Base-by-base conservation (phyloP, 2,888 invertebrate species). In the Cephus nigrinus region DNA sequence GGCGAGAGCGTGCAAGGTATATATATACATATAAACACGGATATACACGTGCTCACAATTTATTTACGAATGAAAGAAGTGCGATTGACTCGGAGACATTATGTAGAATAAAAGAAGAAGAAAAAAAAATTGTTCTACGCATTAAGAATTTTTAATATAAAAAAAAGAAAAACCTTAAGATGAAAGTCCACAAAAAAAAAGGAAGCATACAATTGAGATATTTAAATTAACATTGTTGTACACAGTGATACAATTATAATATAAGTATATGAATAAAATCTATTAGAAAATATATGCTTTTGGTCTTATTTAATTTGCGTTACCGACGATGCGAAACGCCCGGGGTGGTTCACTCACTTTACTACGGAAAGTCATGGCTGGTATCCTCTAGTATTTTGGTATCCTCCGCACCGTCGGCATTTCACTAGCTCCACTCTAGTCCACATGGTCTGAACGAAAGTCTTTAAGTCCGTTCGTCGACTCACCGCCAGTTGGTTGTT, bases 261-360 rank as follows among this genome's bases (percentile, higher is more conserved):
- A 91, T 91, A 91, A 91, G 91, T 90, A 91, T 90, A 90, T 91
- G 90, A 91, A 91, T 91, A 91, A 91, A 91, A 91, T 90, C 90
- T 91, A 91, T 91, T 91, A 90, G 91, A 91, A 91, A 91, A 91
- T 89, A 88, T 82, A 85, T 82, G 85, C 80, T 82, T 82, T 84
- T 83, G 82, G 85, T 86, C 86, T 88, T 86, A 86, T 89, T 88
- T 86, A 78, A 80, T 82, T 81, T 81, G 75, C 75, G 77, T 78
- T 81, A 32, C 30, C 33, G 71, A 71, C 12, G 12, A 33, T 9
- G 71, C 31, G 71, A 31, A 31, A 31, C 71, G 71, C 71, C n/a
- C 5, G 12, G 12, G 71, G 11, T 33, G 12, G 71, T n/a, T 31
- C 33, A 1, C 30, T 11, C 69, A 69, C 31, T 71, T 32, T 12